phyloP scores from a whole-genome alignment of 1,140 invertebrate genomes.

The Campoletis sonorensis region DNA sequence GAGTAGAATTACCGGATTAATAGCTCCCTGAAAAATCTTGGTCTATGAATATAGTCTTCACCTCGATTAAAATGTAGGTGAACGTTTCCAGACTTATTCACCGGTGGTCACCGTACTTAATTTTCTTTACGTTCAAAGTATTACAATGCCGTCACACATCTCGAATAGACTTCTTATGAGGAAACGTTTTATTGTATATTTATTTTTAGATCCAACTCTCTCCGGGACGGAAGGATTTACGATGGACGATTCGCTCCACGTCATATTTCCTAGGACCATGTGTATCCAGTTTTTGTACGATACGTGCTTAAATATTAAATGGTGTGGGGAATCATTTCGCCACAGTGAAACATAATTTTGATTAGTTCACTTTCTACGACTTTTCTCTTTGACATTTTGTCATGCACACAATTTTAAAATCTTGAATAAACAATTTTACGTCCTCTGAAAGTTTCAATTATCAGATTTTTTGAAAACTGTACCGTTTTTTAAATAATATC shows the following conservation, averaged over 20 bases:
- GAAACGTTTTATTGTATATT: background rate
- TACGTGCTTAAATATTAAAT: background rate
- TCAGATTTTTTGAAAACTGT: too few relatives aligned
- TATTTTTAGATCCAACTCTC: background rate
- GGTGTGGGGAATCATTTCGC: background rate
- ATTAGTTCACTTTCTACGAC: background rate
- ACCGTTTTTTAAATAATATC: too few relatives aligned
- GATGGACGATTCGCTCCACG: conserved; percentile 25
- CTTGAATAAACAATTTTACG: too few relatives aligned
- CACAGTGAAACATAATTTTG: background rate
- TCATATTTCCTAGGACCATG: conserved; percentile 52
- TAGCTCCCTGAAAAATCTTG: too few relatives aligned
- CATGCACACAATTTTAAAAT: too few relatives aligned
- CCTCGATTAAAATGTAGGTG: too few relatives aligned
- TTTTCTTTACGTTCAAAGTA: conserved; percentile 15
- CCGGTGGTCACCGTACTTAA: conserved; percentile 4
- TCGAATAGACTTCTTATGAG: background rate
- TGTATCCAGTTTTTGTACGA: conserved; percentile 25
- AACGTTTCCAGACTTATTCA: too few relatives aligned
- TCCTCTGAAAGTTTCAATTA: too few relatives aligned
- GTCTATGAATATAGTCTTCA: background rate
- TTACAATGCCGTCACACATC: background rate
- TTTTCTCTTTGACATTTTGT: background rate
- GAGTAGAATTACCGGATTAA: too few relatives aligned
- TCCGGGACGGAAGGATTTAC: conserved; percentile 13